A percentile compares a stretch with the other conserved stretches of the same genome.
Evolutionary conservation across 2,113 vertebrate species (phyloP).

Genomic region (Cathartes aura): DNA sequence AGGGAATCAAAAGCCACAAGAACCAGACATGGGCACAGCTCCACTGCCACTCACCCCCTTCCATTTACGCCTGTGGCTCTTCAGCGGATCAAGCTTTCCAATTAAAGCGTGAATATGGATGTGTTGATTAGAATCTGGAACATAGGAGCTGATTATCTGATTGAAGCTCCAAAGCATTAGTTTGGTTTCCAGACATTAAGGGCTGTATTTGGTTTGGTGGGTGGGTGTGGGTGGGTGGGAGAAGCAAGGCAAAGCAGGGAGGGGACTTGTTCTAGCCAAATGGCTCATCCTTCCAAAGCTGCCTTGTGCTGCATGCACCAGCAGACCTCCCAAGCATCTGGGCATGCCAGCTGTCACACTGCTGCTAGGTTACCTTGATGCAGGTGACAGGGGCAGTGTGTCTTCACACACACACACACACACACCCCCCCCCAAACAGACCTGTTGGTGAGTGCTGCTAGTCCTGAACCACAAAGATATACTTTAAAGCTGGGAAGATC

Average conservation of each 20-base stretch:
- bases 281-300: slow-evolving; percentile 29
- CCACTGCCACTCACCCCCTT: background rate
- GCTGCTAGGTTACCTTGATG: background rate
- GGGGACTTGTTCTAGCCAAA: background rate
- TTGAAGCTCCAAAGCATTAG: slow-evolving; percentile 52
- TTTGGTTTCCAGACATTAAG: slow-evolving; percentile 50
- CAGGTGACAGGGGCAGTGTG: background rate
- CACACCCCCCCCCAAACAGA: background rate
- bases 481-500: background rate
- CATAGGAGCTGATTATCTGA: slow-evolving; percentile 57
- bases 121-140: slow-evolving; percentile 66
- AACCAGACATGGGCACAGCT: background rate
- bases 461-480: background rate
- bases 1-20: background rate
- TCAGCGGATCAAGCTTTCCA: slow-evolving; percentile 13
- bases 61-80: background rate
- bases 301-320: background rate
- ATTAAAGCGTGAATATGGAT: slow-evolving; percentile 61
- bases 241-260: slow-evolving; percentile 49
- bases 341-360: background rate
- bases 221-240: slow-evolving; percentile 53
- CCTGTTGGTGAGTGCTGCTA: background rate
- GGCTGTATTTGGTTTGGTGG: slow-evolving; percentile 45
- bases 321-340: background rate
- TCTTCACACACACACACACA: background rate